Conservation (phyloP, 2,888 invertebrate species). For the Apantesis nais region DNA sequence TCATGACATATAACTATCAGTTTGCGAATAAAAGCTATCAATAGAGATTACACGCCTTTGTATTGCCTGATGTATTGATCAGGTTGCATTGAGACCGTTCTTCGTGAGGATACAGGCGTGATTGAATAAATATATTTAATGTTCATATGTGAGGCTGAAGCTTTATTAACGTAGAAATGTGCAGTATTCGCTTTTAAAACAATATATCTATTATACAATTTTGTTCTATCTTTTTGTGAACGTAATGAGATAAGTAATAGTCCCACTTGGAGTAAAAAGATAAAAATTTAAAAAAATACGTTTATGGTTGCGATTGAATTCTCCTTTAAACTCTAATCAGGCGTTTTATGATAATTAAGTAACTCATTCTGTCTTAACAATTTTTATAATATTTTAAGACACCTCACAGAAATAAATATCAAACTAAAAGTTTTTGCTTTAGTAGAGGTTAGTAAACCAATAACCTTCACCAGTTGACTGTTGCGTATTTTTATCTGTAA, state of each 20-base stretch:
- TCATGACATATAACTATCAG: too few relatives aligned
- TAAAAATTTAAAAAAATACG: not conserved
- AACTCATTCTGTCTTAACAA: not conserved
- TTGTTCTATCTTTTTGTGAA: not conserved
- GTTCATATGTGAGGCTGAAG: not conserved
- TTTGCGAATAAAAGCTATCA: too few relatives aligned
- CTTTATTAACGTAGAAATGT: not conserved
- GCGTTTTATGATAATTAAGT: not conserved
- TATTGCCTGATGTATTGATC: too few relatives aligned
- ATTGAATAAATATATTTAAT: too few relatives aligned
- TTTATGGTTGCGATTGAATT: too few relatives aligned
- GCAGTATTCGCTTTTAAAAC: too few relatives aligned
- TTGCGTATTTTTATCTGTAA: not conserved
- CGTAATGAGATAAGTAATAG: not conserved
- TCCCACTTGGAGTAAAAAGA: not conserved
- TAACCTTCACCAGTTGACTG: constrained; percentile 11
- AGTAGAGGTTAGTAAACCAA: constrained; percentile 19
- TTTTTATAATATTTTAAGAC: not conserved
- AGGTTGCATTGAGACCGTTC: too few relatives aligned
- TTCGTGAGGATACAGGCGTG: too few relatives aligned
- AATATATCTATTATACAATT: not conserved
- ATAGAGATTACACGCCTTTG: too few relatives aligned
- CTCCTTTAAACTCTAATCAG: too few relatives aligned
- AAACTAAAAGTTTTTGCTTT: constrained; percentile 2
- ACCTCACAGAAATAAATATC: not conserved